phyloP scores from a whole-genome alignment of 1,140 invertebrate genomes.

The Caenorhabditis brenneri region DNA sequence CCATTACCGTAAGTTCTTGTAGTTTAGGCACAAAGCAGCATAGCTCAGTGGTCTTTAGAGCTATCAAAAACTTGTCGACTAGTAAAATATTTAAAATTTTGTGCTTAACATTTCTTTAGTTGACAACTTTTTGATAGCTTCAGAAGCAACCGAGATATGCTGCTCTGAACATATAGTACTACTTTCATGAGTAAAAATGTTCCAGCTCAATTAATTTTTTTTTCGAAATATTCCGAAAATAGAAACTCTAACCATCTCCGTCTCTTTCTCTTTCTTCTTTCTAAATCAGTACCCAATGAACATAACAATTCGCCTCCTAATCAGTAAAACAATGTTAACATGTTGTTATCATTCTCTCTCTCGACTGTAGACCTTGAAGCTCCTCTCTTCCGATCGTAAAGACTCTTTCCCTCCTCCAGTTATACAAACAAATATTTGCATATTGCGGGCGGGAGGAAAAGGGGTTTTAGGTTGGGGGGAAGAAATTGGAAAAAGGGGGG shows the following conservation, averaged over 20 bases:
- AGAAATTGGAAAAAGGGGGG: too few relatives aligned
- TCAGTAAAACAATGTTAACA: not conserved
- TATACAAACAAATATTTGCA: constrained; percentile 37
- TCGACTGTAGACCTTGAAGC: not conserved
- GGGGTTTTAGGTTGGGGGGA: too few relatives aligned
- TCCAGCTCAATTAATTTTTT: not conserved
- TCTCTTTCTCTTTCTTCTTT: not conserved
- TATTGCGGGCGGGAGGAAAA: constrained; percentile 15
- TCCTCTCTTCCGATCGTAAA: constrained; percentile 5
- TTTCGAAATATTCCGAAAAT: not conserved
- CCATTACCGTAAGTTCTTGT: too few relatives aligned
- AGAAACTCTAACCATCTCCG: not conserved
- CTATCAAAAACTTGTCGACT: too few relatives aligned
- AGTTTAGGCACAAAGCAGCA: too few relatives aligned
- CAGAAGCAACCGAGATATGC: too few relatives aligned
- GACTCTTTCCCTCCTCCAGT: not conserved
- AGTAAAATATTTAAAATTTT: too few relatives aligned
- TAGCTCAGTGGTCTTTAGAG: too few relatives aligned
- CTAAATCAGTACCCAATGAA: too few relatives aligned
- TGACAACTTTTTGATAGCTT: too few relatives aligned
- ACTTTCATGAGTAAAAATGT: not conserved
- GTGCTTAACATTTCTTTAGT: too few relatives aligned
- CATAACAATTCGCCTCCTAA: not conserved
- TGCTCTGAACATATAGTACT: too few relatives aligned
- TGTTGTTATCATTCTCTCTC: not conserved